Base-by-base conservation (phyloP, 2,797 vertebrate species). In the Carcharodon carcharias region DNA sequence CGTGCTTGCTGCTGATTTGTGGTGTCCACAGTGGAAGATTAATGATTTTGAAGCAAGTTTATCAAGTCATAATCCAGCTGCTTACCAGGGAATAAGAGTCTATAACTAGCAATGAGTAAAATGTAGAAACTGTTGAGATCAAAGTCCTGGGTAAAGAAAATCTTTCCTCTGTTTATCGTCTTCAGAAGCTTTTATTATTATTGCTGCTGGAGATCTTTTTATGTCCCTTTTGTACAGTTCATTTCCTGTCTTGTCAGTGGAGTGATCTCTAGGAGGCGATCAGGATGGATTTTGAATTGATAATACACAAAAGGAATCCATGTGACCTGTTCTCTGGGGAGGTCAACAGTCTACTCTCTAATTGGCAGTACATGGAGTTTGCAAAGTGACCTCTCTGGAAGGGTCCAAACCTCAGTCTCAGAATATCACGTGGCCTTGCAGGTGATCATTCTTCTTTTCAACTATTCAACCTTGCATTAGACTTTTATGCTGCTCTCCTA, bases 361-460 rank as follows among this genome's bases (percentile, higher is more conserved):
- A 95, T 95, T 95, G 94, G 71, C 94, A 95, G 94, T 95, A 95
- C 65, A 95, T 95, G 94, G 69, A 95, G 94, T 95, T 95, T 95
- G 69, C 94, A 95, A 95, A 95, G 69, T 95, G 69, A 58, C 69
- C 69, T 95, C 94, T 95, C 94, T 95, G 69, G 94, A 95, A 77
- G 77, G 45, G 69, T 73, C 94, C 69, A 73, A 95, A 95, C 94
- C 67, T 95, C 69, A 95, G 7, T 93, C 67, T 95, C 94, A 95
- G 89, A 92, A 54, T 95, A 77, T 95, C 94, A 95, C 50, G 69
- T 95, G 94, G 69, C 94, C 50, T 95, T 95, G 71, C 94, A 95
- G 94, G 94, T 95, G 94, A 95, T 77, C 69, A 56, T 95, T 95
- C 69, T 54, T 95, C 67, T 95, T 95, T 95, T 95, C 94, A 77